Percentiles rank a stretch among this genome's conserved stretches.
phyloP scores from a whole-genome alignment of 2,797 vertebrate species.

The Alca torda region DNA sequence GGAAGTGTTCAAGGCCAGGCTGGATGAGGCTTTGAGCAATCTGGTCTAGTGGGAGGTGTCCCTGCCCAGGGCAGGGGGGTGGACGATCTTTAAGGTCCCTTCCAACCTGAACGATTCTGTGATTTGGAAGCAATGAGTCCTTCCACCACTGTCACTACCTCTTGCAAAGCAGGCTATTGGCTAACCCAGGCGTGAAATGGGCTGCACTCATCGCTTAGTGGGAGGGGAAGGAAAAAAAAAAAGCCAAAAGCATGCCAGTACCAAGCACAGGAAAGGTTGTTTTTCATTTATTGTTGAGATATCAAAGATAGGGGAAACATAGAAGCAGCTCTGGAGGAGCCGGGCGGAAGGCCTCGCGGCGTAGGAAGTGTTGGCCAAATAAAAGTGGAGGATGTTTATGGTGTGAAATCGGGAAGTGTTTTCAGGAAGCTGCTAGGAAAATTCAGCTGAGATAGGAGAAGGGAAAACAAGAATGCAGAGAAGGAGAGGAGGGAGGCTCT shows the following conservation, averaged over 20 bases:
- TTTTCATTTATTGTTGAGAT: slow-evolving; percentile 21
- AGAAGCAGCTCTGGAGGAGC: slow-evolving; percentile 25
- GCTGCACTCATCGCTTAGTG: not conserved
- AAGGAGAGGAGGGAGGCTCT: not conserved
- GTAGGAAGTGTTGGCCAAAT: not conserved
- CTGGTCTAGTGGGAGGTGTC: too few species aligned
- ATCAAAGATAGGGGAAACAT: slow-evolving; percentile 33
- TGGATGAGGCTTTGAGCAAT: too few species aligned
- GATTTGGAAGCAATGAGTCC: not conserved
- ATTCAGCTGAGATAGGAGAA: slow-evolving; percentile 43
- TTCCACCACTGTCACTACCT: fast-evolving
- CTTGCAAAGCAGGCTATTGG: not conserved
- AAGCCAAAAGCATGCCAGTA: not conserved
- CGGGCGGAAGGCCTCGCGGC: not conserved
- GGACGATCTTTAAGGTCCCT: too few species aligned
- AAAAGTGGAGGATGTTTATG: slow-evolving; percentile 65
- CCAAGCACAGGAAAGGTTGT: not conserved
- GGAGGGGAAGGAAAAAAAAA: not conserved
- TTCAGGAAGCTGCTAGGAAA: slow-evolving; percentile 53
- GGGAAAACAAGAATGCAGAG: not conserved
- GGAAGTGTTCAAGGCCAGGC: too few species aligned
- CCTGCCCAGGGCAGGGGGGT: too few species aligned
- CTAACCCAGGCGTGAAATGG: not conserved
- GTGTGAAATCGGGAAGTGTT: slow-evolving; percentile 56
- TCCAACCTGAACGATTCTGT: too few species aligned